A percentile compares a stretch with the other conserved stretches of the same genome.
Evolutionary conservation across 2,113 vertebrate genomes (phyloP).

Genomic region (Prunella fulvescens): DNA sequence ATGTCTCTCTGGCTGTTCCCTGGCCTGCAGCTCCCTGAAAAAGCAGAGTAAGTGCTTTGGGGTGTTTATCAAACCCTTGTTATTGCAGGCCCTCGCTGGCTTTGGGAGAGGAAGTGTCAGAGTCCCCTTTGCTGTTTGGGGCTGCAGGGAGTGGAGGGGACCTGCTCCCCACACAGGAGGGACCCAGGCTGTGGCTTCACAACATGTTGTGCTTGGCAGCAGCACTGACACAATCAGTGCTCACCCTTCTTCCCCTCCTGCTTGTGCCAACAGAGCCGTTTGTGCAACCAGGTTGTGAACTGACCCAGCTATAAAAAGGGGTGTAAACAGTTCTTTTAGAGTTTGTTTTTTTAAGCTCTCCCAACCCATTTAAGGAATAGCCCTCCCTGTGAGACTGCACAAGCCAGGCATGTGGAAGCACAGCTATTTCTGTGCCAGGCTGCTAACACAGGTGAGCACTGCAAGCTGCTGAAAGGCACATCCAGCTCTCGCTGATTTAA

Average conservation of each 20-base stretch:
- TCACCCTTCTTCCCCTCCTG: not conserved
- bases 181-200: not conserved
- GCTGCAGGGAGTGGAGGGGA: not conserved
- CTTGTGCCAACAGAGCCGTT: not conserved
- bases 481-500: not conserved
- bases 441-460: not conserved
- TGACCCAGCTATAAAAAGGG: not conserved
- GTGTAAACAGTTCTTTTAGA: not conserved
- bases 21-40: not conserved
- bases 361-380: not conserved
- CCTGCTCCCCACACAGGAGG: not conserved
- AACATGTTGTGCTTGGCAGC: constrained; percentile 42
- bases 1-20: not conserved
- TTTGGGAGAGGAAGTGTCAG: not conserved
- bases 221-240: not conserved
- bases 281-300: not conserved
- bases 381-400: not conserved
- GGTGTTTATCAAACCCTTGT: constrained; percentile 29
- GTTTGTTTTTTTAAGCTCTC: not conserved
- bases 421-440: not conserved
- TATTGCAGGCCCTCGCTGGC: not conserved
- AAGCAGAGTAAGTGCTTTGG: not conserved
- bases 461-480: not conserved
- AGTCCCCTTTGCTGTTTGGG: not conserved
- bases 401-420: not conserved